Evolutionary conservation across 2,797 vertebrate genomes (phyloP).

Genomic region (Ara ararauna): DNA sequence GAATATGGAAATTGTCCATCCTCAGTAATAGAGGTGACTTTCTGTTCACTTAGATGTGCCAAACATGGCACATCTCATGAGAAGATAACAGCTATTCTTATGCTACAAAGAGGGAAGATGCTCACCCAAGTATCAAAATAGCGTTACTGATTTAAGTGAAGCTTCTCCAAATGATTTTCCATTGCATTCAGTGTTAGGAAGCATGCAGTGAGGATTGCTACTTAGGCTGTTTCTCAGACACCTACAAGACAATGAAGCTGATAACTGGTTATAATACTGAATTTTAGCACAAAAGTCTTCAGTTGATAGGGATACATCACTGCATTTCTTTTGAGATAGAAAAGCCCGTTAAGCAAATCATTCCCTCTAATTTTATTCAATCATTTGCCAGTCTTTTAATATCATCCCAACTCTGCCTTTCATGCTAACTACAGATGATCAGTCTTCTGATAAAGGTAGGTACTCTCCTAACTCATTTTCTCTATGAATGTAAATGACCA

Average conservation of each 20-base stretch:
- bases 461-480: background rate
- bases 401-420: slow-evolving; percentile 78
- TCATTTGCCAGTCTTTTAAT: slow-evolving; percentile 64
- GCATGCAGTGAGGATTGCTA: background rate
- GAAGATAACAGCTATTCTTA: background rate
- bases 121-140: background rate
- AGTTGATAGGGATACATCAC: background rate
- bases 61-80: background rate
- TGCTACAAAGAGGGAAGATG: background rate
- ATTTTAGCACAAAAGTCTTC: background rate
- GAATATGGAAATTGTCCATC: background rate
- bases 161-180: background rate
- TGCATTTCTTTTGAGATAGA: background rate
- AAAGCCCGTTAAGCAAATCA: background rate
- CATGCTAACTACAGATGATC: slow-evolving; percentile 90
- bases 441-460: slow-evolving; percentile 92
- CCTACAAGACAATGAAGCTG: background rate
- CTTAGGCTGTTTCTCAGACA: background rate
- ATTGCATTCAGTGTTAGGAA: background rate
- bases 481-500: background rate
- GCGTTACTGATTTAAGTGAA: background rate
- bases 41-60: background rate
- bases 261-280: background rate
- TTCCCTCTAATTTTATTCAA: background rate
- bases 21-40: background rate